Conservation (phyloP, 2,797 vertebrate genomes). For the Bucorvus abyssinicus region DNA sequence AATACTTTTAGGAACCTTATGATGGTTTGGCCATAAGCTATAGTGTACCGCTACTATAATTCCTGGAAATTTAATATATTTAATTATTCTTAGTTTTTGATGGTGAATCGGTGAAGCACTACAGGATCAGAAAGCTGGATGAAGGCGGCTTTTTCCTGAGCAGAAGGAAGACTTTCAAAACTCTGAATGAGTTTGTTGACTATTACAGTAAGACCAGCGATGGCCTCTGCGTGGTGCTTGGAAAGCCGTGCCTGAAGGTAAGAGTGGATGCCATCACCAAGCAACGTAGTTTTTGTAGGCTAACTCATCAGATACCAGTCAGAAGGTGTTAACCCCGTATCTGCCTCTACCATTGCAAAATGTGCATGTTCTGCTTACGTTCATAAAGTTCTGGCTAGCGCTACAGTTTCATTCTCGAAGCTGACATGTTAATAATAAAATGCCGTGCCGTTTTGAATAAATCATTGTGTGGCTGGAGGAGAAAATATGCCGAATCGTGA, state of each 20-base stretch:
- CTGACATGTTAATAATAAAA: neutral
- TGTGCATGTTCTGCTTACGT: no score
- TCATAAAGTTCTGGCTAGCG: neutral
- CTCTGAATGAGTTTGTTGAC: conserved; percentile 81
- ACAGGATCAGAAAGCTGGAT: conserved; percentile 82
- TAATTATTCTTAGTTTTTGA: conserved; percentile 83
- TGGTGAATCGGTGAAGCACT: conserved; percentile 85
- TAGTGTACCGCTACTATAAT: neutral
- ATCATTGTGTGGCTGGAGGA: neutral
- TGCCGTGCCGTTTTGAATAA: neutral
- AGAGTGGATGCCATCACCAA: neutral
- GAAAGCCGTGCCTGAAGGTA: conserved; percentile 89
- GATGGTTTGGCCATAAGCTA: neutral
- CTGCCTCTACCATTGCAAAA: neutral
- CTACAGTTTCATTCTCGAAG: neutral
- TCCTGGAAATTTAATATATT: neutral
- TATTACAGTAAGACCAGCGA: conserved; percentile 80
- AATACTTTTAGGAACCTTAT: neutral
- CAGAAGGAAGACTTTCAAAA: conserved; percentile 73
- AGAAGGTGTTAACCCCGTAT: neutral
- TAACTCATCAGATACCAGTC: neutral
- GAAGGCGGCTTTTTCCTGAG: conserved; percentile 81
- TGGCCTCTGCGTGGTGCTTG: conserved; percentile 85
- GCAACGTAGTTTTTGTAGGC: neutral
- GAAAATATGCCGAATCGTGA: neutral